Base-by-base conservation (phyloP, 2,113 vertebrate species). In the Sorex araneus region DNA sequence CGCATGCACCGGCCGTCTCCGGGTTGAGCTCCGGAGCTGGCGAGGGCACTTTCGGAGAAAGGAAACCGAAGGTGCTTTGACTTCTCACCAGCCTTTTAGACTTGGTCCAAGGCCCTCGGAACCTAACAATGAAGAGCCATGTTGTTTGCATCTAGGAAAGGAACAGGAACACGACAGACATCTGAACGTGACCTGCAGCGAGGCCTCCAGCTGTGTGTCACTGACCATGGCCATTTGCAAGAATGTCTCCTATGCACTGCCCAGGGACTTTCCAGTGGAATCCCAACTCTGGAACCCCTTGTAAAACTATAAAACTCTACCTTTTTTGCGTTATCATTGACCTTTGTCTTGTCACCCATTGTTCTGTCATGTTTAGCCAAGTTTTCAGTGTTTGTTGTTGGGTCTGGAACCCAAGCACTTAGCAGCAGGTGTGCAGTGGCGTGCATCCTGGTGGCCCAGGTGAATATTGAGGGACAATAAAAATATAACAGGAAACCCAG, bases 171-270 rank as follows among this genome's bases (percentile, higher is more conserved):
- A 79, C 32, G 85, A 32, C 25, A 66, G 81, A 70, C 64, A 32
- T 75, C n/a, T 81, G 40, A 45, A 45, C 0, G 23, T 66, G 60
- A 12, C 25, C 1, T 25, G 34, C 25, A 90, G 69, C 71, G 50
- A 84, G 63, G 84, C 54, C 71, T 77, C 81, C 84, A 84, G 47
- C 77, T 82, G 82, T 47, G 27, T 43, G n/a, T 77, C 87, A 84
- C 89, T 67, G 23, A 75, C 73, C 64, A 66, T 34, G 40, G 64
- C 75, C 63, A 16, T 84, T 87, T 47, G 21, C 78, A 67, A 88
- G 28, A 83, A 84, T 84, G 30, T 74, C n/a, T 12, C 6, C 0
- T 86, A 4, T 71, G 12, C 77, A 30, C 40, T 18, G 75, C 18
- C 75, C 2, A 84, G 43, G 43, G 19, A 77, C 43, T 87, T 69